Evolutionary conservation across 1,140 invertebrate genomes (phyloP), one percentile per base, ranked within the genome.

Genomic region (Drosophila sechellia): DNA sequence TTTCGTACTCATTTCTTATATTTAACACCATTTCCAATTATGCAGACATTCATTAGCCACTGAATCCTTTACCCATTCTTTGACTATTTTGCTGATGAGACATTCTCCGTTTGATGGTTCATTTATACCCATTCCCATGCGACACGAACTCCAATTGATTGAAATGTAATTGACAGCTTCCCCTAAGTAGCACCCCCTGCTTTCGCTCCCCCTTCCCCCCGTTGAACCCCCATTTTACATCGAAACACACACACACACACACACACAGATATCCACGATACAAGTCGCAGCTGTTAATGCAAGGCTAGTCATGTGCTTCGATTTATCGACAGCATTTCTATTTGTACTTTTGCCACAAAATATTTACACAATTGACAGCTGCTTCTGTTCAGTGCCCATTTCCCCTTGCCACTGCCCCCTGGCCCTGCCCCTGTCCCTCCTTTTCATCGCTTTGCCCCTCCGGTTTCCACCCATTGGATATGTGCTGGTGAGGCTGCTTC

Each of bases 311-410:
- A 77, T 77, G 73, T 77, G 73, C 73, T 70, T 77, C 73, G 73
- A 77, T 77, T 77, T 77, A 77, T 77, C 64, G 74, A 77, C 64
- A 77, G 56, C 73, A 77, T 77, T 77, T 77, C 73, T 77, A 77
- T 77, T 77, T 77, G 73, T 70, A 77, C 74, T 61, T 56, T 77
- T 77, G 73, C 63, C 74, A 68, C 74, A 77, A 77, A 77, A 77
- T 77, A 77, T 77, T 77, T 77, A 77, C 74, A 77, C 74, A 77
- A 77, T 55, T 77, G 74, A 77, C 74, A 77, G 74, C 74, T 77
- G 74, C 71, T 76, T 75, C 52, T 76, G 71, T 42, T 63, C 46
- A 39, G 34, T 40, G 31, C 34, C 49, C 48, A 34, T 27, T 45
- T 8, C 4, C 27, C 34, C 13, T 10, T 45, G 4, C 6, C 27